These are phyloP conservation scores for Styela clava DNA, from an alignment of 23 tunicate species.

Conservation along the genomic window DNA sequence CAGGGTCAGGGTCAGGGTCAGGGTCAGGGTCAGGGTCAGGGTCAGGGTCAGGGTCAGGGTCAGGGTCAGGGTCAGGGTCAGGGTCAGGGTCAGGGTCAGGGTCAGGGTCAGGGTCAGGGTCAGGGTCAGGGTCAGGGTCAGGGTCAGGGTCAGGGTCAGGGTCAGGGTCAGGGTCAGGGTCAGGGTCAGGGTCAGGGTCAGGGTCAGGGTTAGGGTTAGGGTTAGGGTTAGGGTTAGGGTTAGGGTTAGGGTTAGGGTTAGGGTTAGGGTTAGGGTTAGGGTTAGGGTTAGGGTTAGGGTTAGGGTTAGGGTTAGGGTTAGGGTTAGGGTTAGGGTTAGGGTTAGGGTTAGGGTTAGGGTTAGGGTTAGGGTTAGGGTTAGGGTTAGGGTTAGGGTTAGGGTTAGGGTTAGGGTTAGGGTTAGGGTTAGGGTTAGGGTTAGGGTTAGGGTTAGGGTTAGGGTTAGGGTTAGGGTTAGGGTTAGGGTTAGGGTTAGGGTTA, in stretches of 20 bases:
- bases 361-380: conserved; percentile 82
- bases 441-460: conserved; percentile 72
- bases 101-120: conserved; percentile 81
- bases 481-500: conserved; percentile 68
- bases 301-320: conserved; percentile 82
- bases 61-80: conserved; percentile 12
- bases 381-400: conserved; percentile 79
- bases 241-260: conserved; percentile 83
- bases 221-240: conserved; percentile 90
- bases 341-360: conserved; percentile 83
- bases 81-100: conserved; percentile 27
- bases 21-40: conserved; percentile 17
- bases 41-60: conserved; percentile 18
- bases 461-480: conserved; percentile 69
- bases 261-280: conserved; percentile 83
- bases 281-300: conserved; percentile 71
- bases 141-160: conserved; percentile 46
- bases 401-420: conserved; percentile 76
- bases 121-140: conserved; percentile 27
- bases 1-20: conserved; percentile 6
- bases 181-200: conserved; percentile 88
- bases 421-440: conserved; percentile 80
- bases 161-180: conserved; percentile 65
- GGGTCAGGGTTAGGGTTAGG: conserved; percentile 91
- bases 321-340: conserved; percentile 87